Evolutionary conservation across 92 coral and sea anemone genomes (phyloP), one percentile per base, ranked within the genome.

Genomic region (Heteractis magnifica): DNA sequence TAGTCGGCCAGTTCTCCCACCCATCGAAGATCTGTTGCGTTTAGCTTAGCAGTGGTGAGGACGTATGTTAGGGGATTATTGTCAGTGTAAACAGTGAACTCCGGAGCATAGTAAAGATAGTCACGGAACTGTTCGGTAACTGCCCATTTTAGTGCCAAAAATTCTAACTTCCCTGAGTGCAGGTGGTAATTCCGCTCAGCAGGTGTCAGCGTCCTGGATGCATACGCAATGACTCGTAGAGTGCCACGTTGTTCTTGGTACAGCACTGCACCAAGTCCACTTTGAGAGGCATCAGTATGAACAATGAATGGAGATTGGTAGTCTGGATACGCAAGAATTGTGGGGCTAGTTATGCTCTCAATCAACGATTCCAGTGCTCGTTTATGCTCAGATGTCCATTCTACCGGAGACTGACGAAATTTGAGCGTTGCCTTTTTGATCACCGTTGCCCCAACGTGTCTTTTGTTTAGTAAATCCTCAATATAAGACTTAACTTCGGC

Each of bases 121-220:
- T 79, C 86, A 26, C 83, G 64, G 75, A 83, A 90, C 51, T 90
- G 86, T 68, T 90, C 91, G 49, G 81, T 73, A 48, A 90, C 77
- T 3, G 91, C 76, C 94, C 94, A 88, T 56, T 88, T 91, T 55
- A 88, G 81, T 4, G 89, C 94, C 6, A 91, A 65, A 52, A 85
- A 89, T 71, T 89, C 81, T 16, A 89, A 78, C 72, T 89, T 85
- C 6, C 87, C 89, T 4, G 88, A 74, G 51, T 62, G 44, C 3
- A 34, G 44, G 44, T 34, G 44, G 44, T 34, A 34, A 34, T 34
- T 34, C 44, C 44, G 44, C 41, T 88, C 91, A 19, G 91, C 85
- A 2, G 82, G 86, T 15, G 88, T 75, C 0, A 90, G 78, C 77
- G 90, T 85, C 52, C 88, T 16, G 5, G 88, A 85, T 51, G 79